Evolutionary conservation across 1,140 invertebrate species (phyloP), one percentile per base, ranked within the genome.

Genomic region (Ceratoteleas bidentatus): DNA sequence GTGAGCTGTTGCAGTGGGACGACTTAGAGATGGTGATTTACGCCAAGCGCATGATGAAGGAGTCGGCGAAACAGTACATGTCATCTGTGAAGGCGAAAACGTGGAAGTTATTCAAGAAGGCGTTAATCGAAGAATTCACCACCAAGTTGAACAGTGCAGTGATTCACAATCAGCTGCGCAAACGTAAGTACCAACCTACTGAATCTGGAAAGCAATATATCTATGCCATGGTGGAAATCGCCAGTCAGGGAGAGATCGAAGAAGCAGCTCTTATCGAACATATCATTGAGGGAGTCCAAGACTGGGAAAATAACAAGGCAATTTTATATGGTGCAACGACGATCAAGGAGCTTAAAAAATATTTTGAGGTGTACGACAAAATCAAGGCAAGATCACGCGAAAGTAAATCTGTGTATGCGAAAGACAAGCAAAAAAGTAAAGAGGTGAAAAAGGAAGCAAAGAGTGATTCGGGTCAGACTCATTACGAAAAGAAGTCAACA

Each of bases 241-340:
- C 80, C 13, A 84, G 72, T 70, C 73, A 81, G 61, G 77, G 64
- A 0, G 32, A 73, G 14, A 69, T 87, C 1, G 85, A 88, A 64
- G 54, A 69, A 7, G 82, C 77, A 52, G 79, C 79, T 14, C 16
- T 87, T 0, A 87, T 88, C 40, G 81, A 87, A 78, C 81, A 87
- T 33, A 86, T 88, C 3, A 86, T 87, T 40, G 81, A 87, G 45
- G 86, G 85, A 14, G 84, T 87, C 32, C 77, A 54, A 34, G 84
- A 85, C 43, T 64, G 75, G 6, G 49, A 76, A 52, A 10, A 7
- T 0, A 86, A 83, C 50, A 85, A 86, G 56, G 64, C 64, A 0
- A 60, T 85, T 8, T 74, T 87, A 32, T 87, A 85, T 56, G 61
- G 69, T 53, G 74, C 80, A 6, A 34, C 52, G 14, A 62, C 72